Evolutionary conservation across 1,140 invertebrate genomes (phyloP).

Genomic region (Zaprionus africanus): DNA sequence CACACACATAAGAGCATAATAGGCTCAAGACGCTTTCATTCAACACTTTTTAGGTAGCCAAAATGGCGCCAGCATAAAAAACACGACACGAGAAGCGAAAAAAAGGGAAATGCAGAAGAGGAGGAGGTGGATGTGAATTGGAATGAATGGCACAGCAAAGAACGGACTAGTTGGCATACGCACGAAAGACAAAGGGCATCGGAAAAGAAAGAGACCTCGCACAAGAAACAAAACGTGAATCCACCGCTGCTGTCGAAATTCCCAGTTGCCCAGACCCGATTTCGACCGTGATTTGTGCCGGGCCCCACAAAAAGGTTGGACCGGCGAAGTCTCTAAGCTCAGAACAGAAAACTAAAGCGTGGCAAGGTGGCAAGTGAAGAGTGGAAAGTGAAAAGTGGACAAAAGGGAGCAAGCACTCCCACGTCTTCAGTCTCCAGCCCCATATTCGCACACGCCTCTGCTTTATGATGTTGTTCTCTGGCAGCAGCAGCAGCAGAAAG

Average conservation of each 20-base stretch:
- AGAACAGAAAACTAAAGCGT: conserved; percentile 7
- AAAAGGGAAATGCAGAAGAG: conserved; percentile 23
- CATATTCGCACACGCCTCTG: conserved; percentile 11
- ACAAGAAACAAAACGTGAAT: conserved; percentile 3
- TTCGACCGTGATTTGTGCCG: conserved; percentile 41
- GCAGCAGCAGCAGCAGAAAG: conserved; percentile 22
- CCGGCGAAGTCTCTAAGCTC: not conserved
- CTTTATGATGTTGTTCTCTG: conserved; percentile 41
- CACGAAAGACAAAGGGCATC: conserved; percentile 65
- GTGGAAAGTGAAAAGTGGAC: conserved; percentile 25
- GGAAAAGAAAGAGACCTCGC: conserved; percentile 29
- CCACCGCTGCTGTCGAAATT: conserved; percentile 25
- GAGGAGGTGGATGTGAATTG: conserved; percentile 10
- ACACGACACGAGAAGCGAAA: conserved; percentile 31
- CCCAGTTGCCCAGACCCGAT: conserved; percentile 29
- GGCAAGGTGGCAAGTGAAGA: not conserved
- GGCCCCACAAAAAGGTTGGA: not conserved
- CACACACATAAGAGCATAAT: conserved; percentile 58
- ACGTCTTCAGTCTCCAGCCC: not conserved
- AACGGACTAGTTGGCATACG: conserved; percentile 66
- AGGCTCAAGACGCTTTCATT: conserved; percentile 80
- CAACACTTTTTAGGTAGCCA: conserved; percentile 77
- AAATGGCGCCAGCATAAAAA: conserved; percentile 75
- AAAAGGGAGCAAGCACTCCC: conserved; percentile 18
- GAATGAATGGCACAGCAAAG: conserved; percentile 38